Conservation (phyloP, 2,888 invertebrate genomes). For the Thera obeliscata region DNA sequence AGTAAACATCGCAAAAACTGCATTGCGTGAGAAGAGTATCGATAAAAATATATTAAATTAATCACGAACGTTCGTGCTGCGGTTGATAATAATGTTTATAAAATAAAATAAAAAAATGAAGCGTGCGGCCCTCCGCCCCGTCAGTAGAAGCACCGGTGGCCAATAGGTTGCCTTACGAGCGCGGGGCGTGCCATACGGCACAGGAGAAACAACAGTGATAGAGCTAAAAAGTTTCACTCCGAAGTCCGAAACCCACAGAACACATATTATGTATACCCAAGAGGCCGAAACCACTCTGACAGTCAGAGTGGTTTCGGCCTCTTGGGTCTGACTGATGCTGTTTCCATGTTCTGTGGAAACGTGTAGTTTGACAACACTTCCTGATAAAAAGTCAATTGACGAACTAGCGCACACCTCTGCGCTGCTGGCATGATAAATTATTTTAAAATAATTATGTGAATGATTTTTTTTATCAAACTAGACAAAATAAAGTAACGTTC, state of each 20-base stretch:
- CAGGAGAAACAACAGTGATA: slow-evolving; percentile 6
- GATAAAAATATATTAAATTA: slow-evolving; percentile 79
- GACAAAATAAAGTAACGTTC: too few relatives aligned
- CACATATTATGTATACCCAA: too few relatives aligned
- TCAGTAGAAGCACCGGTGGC: slow-evolving; percentile 49
- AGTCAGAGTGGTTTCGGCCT: too few relatives aligned
- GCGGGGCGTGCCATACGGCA: slow-evolving; percentile 53
- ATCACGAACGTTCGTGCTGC: slow-evolving; percentile 68
- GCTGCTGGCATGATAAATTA: too few relatives aligned
- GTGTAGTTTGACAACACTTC: too few relatives aligned
- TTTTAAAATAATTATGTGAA: too few relatives aligned
- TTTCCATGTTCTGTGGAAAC: too few relatives aligned
- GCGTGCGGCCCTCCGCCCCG: slow-evolving; percentile 49
- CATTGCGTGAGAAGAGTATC: slow-evolving; percentile 69
- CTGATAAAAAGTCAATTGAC: too few relatives aligned
- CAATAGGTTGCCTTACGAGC: slow-evolving; percentile 53
- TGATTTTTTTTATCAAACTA: too few relatives aligned
- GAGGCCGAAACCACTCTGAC: too few relatives aligned
- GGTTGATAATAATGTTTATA: slow-evolving; percentile 59
- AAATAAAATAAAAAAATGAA: slow-evolving; percentile 54
- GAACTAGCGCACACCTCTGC: too few relatives aligned
- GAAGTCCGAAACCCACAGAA: background rate
- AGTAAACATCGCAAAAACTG: slow-evolving; percentile 60
- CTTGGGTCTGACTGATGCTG: too few relatives aligned
- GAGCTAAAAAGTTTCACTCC: slow-evolving; percentile 2